A percentile compares a stretch with the other conserved stretches of the same genome.
Evolutionary conservation across 2,888 invertebrate species (phyloP).

Genomic region (Torymus texanus): DNA sequence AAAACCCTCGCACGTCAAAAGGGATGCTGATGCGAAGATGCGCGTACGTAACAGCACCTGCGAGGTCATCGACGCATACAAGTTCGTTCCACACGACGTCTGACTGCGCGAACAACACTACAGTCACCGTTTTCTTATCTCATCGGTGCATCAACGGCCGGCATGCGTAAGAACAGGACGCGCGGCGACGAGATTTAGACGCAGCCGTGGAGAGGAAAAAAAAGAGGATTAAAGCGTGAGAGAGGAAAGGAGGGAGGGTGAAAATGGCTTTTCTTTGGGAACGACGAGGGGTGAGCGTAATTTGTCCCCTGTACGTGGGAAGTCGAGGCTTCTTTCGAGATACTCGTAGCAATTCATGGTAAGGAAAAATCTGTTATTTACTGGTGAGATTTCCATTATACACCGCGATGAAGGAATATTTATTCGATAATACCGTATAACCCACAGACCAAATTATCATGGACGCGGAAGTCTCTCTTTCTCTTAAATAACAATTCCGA

Average conservation of each 20-base stretch:
- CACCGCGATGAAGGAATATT: too few species aligned
- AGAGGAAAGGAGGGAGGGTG: slow-evolving; percentile 39
- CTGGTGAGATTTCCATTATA: too few species aligned
- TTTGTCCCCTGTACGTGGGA: slow-evolving; percentile 41
- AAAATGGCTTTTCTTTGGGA: slow-evolving; percentile 43
- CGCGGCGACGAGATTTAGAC: slow-evolving; percentile 19
- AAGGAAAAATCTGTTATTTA: too few species aligned
- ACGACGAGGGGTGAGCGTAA: slow-evolving; percentile 14
- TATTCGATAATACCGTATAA: too few species aligned
- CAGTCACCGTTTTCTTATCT: slow-evolving; percentile 54
- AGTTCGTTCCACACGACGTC: not conserved
- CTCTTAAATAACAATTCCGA: too few species aligned
- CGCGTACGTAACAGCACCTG: too few species aligned
- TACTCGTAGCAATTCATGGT: too few species aligned
- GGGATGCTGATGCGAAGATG: too few species aligned
- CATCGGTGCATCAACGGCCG: slow-evolving; percentile 55
- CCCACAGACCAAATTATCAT: too few species aligned
- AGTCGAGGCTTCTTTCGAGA: not conserved
- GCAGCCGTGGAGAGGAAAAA: not conserved
- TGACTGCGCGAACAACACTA: not conserved
- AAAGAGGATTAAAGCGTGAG: slow-evolving; percentile 52
- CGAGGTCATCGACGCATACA: too few species aligned
- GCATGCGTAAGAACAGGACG: slow-evolving; percentile 54
- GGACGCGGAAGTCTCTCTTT: too few species aligned
- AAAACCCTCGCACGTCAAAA: too few species aligned